phyloP scores from a whole-genome alignment of 1,140 invertebrate genomes.

The Hylaeus anthracinus region DNA sequence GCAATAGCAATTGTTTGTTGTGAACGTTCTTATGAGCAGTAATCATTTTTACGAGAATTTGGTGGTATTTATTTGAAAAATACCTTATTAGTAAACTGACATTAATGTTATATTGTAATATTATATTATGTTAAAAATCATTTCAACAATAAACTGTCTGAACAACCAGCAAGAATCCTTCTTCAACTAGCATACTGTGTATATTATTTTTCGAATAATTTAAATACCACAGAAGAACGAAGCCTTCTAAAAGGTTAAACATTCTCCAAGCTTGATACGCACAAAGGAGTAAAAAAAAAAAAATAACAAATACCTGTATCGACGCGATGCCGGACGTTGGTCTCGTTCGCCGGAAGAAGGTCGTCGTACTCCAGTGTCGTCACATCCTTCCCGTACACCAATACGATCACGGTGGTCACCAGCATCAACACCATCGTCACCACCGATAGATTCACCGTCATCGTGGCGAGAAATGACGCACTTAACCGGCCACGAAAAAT shows the following conservation, averaged over 20 bases:
- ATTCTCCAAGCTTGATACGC: neutral
- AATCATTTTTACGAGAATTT: no score
- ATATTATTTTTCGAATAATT: no score
- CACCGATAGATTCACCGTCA: conserved; percentile 46
- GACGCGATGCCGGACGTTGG: conserved; percentile 45
- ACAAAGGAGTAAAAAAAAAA: neutral
- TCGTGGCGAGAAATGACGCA: conserved; percentile 33
- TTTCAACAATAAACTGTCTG: no score
- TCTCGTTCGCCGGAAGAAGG: conserved; percentile 45
- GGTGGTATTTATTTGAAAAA: no score
- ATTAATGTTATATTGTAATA: no score
- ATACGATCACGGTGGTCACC: conserved; percentile 42
- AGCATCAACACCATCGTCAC: conserved; percentile 44
- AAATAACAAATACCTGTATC: conserved; percentile 58
- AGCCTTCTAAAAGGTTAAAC: neutral
- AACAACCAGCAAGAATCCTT: no score
- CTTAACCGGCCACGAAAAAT: conserved; percentile 7
- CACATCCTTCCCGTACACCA: conserved; percentile 50
- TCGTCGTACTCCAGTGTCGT: conserved; percentile 58
- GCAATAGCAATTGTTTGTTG: no score
- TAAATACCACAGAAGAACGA: neutral
- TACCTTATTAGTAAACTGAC: no score
- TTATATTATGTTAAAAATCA: no score
- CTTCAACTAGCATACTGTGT: no score
- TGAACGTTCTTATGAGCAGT: no score